phyloP scores from a whole-genome alignment of 2,113 vertebrate species.

The Nematolebias whitei region DNA sequence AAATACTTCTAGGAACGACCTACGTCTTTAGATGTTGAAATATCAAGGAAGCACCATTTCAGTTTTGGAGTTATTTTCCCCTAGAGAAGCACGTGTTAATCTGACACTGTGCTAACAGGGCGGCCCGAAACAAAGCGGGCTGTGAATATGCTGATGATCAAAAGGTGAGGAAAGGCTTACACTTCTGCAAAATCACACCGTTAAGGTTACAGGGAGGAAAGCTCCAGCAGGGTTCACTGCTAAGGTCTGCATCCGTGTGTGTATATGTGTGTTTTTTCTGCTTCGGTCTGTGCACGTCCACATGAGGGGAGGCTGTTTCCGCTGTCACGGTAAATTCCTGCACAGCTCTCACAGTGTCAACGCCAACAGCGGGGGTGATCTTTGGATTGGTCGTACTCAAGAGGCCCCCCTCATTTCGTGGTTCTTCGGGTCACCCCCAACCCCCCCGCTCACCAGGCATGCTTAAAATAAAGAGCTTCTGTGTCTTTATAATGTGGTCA shows the following conservation, averaged over 20 bases:
- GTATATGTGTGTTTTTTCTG: conserved; percentile 4
- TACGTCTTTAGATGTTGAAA: conserved; percentile 11
- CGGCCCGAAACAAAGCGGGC: conserved; percentile 10
- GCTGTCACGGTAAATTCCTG: conserved; percentile 75
- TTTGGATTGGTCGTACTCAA: conserved; percentile 68
- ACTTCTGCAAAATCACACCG: conserved; percentile 59
- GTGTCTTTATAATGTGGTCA: conserved; percentile 63
- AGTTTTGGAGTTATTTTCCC: conserved; percentile 23
- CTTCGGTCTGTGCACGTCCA: conserved; percentile 58
- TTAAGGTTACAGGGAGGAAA: conserved; percentile 64
- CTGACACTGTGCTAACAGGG: conserved; percentile 53
- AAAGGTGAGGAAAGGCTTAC: conserved; percentile 61
- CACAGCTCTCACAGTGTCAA: conserved; percentile 60
- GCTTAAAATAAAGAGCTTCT: conserved; percentile 70
- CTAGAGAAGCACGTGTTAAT: conserved; percentile 47
- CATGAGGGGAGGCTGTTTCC: conserved; percentile 74
- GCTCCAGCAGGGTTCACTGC: conserved; percentile 67
- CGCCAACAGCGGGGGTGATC: conserved; percentile 44
- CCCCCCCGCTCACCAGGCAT: conserved; percentile 38
- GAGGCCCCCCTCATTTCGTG: conserved; percentile 63
- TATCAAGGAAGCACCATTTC: neutral
- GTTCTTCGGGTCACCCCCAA: conserved; percentile 49
- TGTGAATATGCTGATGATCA: conserved; percentile 61
- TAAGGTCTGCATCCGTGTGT: conserved; percentile 53
- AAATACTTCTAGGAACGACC: conserved; percentile 48